Base-by-base conservation (phyloP, 2,113 vertebrate genomes). In the Bubo blakistoni region DNA sequence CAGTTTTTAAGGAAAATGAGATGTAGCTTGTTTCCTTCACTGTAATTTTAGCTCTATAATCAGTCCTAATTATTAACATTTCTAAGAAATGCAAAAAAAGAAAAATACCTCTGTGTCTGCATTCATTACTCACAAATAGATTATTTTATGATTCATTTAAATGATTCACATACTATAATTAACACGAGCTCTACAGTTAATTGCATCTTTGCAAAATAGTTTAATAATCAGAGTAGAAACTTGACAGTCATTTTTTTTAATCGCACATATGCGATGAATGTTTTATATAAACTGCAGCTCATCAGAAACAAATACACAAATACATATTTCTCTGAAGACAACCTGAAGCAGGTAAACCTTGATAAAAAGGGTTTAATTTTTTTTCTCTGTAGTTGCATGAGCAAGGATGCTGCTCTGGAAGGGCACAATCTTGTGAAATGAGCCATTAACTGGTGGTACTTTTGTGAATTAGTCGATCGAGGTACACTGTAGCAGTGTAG, bases 161-260 rank as follows among this genome's bases (percentile, higher is more conserved):
- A 16, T 15, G 38, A 76, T 30, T 70, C 40, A 11, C 69, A 44
- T 30, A 26, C 54, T 34, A 5, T 92, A 95, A 97, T 96, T 96
- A 96, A 79, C 83, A 42, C 2, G 3, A 94, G 73, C 70, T 91
- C 78, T 76, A 30, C 62, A 8, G 72, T 19, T 96, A 96, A 97
- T 90, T 97, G 49, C 29, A 34, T 70, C 73, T 78, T 92, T 79
- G 67, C 76, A 55, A 47, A 96, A 61, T 5, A 89, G 61, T 54
- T 76, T 88, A 85, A 82, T 92, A 78, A 71, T 76, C 73, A 90
- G 59, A 66, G 44, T 15, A 88, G 70, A 47, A 84, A 42, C 73
- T 36, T n/a, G 72, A 54, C 49, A 84, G 94, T 81, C 47, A 6
- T 34, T 40, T 90, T 49, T 47, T 92, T 70, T 25, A 74, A 89